phyloP scores from a whole-genome alignment of 2,888 invertebrate species.

The Chloroclystis v-ata region DNA sequence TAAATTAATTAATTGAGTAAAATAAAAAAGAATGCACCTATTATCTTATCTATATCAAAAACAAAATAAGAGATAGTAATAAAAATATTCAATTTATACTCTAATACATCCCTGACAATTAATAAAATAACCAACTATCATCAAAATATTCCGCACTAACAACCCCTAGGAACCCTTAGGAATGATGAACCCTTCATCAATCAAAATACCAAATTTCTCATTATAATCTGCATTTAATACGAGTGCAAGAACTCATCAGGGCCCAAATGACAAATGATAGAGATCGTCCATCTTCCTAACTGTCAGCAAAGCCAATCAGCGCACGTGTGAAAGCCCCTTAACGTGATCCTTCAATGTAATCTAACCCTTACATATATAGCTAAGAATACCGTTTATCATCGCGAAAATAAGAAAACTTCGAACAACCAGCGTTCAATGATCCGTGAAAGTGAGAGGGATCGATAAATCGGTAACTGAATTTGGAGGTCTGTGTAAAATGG shows the following conservation, averaged over 20 bases:
- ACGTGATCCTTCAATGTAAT: constrained; percentile 25
- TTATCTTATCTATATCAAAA: too few relatives aligned
- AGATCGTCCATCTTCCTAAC: constrained; percentile 73
- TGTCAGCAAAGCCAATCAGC: constrained; percentile 72
- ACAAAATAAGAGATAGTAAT: too few relatives aligned
- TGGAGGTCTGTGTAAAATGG: constrained; percentile 40
- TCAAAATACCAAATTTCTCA: constrained; percentile 59
- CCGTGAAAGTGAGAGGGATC: constrained; percentile 39
- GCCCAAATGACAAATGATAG: constrained; percentile 70
- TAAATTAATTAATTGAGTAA: too few relatives aligned
- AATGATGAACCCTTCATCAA: constrained; percentile 44
- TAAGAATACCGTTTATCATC: constrained; percentile 19
- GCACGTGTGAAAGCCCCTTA: constrained; percentile 58
- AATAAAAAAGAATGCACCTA: too few relatives aligned
- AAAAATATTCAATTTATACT: too few relatives aligned
- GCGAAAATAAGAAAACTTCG: constrained; percentile 32
- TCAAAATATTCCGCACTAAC: too few relatives aligned
- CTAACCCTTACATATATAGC: constrained; percentile 14
- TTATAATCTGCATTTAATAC: constrained; percentile 69
- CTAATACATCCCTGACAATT: too few relatives aligned
- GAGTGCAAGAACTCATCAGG: constrained; percentile 57
- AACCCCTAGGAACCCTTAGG: too few relatives aligned
- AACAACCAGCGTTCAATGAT: constrained; percentile 41
- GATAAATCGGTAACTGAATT: constrained; percentile 28
- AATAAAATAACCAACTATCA: too few relatives aligned